A percentile compares a stretch with the other conserved stretches of the same genome.
Conservation (phyloP, 2,113 vertebrate genomes). For the Psittacara wagleri region DNA sequence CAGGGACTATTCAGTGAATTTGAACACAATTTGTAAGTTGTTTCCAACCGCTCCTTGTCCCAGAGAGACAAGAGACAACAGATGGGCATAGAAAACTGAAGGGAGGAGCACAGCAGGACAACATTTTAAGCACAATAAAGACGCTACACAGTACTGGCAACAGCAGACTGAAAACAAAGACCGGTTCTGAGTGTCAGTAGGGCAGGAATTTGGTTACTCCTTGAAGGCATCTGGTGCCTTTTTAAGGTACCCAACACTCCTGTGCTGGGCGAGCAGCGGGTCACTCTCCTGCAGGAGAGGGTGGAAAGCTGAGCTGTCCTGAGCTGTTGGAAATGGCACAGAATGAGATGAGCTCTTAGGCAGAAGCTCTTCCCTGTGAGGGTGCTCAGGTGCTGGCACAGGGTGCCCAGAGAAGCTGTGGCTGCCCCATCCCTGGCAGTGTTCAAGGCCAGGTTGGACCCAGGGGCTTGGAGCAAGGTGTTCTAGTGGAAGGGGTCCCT, state of each 20-base stretch:
- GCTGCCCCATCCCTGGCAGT: background rate
- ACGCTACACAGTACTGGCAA: background rate
- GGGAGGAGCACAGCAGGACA: slow-evolving; percentile 19
- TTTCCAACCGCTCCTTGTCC: slow-evolving; percentile 15
- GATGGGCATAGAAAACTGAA: background rate
- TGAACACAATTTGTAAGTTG: background rate
- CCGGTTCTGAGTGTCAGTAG: background rate
- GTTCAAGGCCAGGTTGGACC: background rate
- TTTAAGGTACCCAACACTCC: background rate
- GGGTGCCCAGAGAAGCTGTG: background rate
- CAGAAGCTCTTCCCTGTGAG: background rate
- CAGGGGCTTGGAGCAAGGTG: background rate
- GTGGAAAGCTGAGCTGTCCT: background rate
- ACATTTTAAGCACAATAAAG: background rate
- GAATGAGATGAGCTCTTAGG: background rate
- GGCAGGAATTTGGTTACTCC: background rate
- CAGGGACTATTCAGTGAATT: background rate
- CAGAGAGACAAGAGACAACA: slow-evolving; percentile 12
- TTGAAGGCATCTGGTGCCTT: background rate
- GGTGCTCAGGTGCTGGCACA: background rate
- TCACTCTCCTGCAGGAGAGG: background rate
- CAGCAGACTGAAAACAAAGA: background rate
- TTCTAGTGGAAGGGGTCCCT: background rate
- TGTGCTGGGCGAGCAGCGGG: background rate
- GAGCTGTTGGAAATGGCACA: background rate